Conservation (phyloP, 2,797 vertebrate genomes). For the Crenuchus spilurus region DNA sequence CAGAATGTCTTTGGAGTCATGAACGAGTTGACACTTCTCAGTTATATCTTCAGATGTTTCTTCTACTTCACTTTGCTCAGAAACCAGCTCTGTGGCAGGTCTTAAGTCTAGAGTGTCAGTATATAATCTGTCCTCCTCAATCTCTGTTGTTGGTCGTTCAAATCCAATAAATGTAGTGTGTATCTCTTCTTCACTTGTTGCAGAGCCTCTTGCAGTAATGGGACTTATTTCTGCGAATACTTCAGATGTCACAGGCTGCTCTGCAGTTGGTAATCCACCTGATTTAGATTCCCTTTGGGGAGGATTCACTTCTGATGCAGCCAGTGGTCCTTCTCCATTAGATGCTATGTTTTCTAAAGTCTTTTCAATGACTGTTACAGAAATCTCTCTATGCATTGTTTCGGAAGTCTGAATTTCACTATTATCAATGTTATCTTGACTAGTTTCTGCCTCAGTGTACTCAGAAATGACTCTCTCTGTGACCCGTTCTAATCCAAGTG, state of each 20-base stretch:
- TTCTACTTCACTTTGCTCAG: neutral
- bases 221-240: neutral
- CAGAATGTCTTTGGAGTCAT: neutral
- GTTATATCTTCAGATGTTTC: slow-evolving; percentile 5
- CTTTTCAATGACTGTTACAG: slow-evolving; percentile 20
- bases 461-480: slow-evolving; percentile 6
- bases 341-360: slow-evolving; percentile 40
- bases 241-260: slow-evolving; percentile 2
- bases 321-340: slow-evolving; percentile 30
- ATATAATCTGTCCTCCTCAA: neutral
- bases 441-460: neutral
- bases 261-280: neutral
- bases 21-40: neutral
- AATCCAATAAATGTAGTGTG: neutral
- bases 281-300: neutral
- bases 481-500: neutral
- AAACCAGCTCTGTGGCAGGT: neutral
- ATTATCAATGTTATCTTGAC: slow-evolving; percentile 7
- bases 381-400: neutral
- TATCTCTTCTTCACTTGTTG: neutral
- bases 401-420: slow-evolving; percentile 46
- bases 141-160: slow-evolving; percentile 7
- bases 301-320: slow-evolving; percentile 36
- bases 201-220: neutral
- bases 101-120: neutral